A percentile compares a stretch with the other conserved stretches of the same genome.
Conservation (phyloP, 2,797 vertebrate species). For the Betta splendens region DNA sequence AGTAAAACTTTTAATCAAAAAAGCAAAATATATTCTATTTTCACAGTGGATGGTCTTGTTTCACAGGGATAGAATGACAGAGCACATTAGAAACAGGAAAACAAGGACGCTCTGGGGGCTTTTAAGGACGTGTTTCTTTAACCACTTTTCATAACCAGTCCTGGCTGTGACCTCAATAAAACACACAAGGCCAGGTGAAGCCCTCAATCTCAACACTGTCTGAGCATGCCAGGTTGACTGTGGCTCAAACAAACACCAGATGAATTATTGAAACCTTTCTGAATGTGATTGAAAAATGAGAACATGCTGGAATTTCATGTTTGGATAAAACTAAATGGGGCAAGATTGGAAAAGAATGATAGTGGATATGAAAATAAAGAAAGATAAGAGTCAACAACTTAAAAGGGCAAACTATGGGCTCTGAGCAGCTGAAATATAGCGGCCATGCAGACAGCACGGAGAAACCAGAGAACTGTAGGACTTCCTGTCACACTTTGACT, state of each 20-base stretch:
- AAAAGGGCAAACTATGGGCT: not conserved
- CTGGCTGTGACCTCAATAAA: conserved; percentile 14
- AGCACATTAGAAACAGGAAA: not conserved
- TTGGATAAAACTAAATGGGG: conserved; percentile 25
- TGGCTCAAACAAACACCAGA: conserved; percentile 31
- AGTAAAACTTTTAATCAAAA: conserved; percentile 25
- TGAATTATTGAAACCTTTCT: conserved; percentile 47
- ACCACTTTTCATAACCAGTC: conserved; percentile 8
- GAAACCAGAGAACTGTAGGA: not conserved
- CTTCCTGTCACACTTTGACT: not conserved
- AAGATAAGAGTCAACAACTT: not conserved
- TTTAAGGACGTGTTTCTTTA: conserved; percentile 19
- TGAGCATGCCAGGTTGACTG: conserved; percentile 18
- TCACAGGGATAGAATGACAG: conserved; percentile 8
- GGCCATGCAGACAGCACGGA: not conserved
- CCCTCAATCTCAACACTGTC: conserved; percentile 15
- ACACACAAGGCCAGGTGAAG: conserved; percentile 3
- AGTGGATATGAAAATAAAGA: conserved; percentile 9
- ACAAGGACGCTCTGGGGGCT: not conserved
- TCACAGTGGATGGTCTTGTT: conserved; percentile 25
- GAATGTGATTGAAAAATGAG: conserved; percentile 2
- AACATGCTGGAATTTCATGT: conserved; percentile 16
- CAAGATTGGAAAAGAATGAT: not conserved
- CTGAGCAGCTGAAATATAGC: conserved; percentile 8
- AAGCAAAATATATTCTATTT: conserved; percentile 15